Evolutionary conservation across 2,797 vertebrate species (phyloP), one percentile per base, ranked within the genome.

Genomic region (Aeoliscus strigatus): DNA sequence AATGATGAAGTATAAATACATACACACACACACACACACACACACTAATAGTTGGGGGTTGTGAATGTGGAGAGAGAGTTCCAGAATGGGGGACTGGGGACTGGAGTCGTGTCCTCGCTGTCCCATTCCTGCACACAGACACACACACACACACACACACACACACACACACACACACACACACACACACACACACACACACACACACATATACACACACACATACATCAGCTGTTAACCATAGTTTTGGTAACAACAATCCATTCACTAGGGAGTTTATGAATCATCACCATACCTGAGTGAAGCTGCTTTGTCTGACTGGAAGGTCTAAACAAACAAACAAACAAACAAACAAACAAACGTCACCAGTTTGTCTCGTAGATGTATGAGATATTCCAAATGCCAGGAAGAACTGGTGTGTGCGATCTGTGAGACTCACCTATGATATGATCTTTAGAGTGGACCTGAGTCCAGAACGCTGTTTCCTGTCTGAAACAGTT

Each of bases 31-130:
- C 17, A 43, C 14, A 42, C 12, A 51, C 4, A 57, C n/a, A 45
- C n/a, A n/a, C n/a, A 52, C 51, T 77, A 80, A 52, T 72, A 48
- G 39, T 18, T n/a, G 1, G 67, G 66, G 25, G 52, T 36, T 35
- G 73, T 71, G 54, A 86, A 86, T 1, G 83, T 80, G 6, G 81
- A 73, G 12, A 63, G 54, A 1, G 73, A 35, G 57, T 50, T 79
- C 81, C 70, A 79, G 41, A 58, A 13, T 25, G 60, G 43, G 11
- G 73, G 39, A 55, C 56, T 69, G 46, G 36, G 54, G 10, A 32
- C 80, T 2, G 48, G 4, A 8, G 25, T 6, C 17, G 27, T 29
- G 27, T 69, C 63, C 27, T 27, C 39, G 14, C 27, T 38, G 41
- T 32, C 28, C 78, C 80, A 77, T 24, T 79, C 81, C 84, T 86